Conservation (phyloP, 2,113 vertebrate species). For the Sceloporus tristichus region DNA sequence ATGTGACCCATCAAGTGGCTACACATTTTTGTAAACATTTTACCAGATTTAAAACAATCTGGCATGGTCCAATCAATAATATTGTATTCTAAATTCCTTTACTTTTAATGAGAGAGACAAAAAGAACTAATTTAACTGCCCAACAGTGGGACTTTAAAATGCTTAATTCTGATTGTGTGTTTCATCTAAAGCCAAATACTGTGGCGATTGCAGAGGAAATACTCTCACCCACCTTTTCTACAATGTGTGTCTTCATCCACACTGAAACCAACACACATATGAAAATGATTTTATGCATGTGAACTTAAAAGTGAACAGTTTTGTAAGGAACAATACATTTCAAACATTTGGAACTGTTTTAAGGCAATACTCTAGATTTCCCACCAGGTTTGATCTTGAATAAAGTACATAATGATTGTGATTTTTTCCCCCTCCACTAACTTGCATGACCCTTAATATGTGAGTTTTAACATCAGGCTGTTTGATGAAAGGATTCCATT, state of each 20-base stretch:
- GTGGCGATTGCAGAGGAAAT: conserved; percentile 38
- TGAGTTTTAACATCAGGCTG: conserved; percentile 45
- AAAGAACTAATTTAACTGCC: neutral
- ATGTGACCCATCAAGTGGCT: conserved; percentile 48
- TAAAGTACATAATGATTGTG: conserved; percentile 3
- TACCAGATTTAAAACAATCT: conserved; percentile 35
- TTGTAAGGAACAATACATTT: conserved; percentile 31
- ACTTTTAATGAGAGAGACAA: neutral
- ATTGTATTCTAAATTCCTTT: neutral
- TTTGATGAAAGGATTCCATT: conserved; percentile 58
- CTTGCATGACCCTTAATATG: conserved; percentile 22
- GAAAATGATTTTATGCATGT: conserved; percentile 44
- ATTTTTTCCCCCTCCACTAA: neutral
- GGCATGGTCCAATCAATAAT: neutral
- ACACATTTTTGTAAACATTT: conserved; percentile 49
- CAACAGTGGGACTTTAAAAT: neutral
- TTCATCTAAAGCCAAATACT: conserved; percentile 43
- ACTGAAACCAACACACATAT: neutral
- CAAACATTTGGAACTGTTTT: conserved; percentile 61
- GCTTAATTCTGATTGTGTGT: conserved; percentile 21
- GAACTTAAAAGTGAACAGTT: conserved; percentile 42
- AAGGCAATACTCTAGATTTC: conserved; percentile 34
- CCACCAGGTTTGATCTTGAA: conserved; percentile 36
- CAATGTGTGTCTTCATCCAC: conserved; percentile 23
- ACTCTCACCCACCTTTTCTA: neutral